Evolutionary conservation across 2,888 invertebrate genomes (phyloP), one percentile per base, ranked within the genome.

Genomic region (Melieria crassipennis): DNA sequence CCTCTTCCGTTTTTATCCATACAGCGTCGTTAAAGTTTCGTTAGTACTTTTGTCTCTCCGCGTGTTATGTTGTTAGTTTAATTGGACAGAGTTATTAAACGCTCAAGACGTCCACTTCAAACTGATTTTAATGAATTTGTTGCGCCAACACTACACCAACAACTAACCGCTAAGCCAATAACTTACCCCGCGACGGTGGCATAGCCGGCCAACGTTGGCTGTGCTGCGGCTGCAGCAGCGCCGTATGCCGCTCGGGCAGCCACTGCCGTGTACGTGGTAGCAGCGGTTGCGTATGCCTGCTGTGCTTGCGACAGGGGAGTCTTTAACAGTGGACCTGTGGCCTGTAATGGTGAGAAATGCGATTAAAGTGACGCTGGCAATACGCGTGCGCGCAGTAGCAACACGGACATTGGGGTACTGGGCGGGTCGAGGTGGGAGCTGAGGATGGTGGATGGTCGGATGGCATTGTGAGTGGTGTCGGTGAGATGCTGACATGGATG

Each of bases 231-330:
- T 75, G 91, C 92, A 74, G 94, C 93, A 74, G 93, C 93, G 79
- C 92, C 92, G 81, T 93, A 93, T 78, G 94, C 94, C 78, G 94
- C 94, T 79, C 94, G 90, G 78, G 94, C 94, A 78, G 94, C 94
- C 50, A 94, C 94, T 75, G 94, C 94, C 84, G 94, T 94, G 88
- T 94, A 94, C 77, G 93, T 93, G 70, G 94, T 94, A 80, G 95
- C 95, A 75, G 95, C 94, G 73, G 94, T 94, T 84, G 95, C 94
- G 84, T 95, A 94, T 81, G 93, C 93, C 90, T 95, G 94, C 89
- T 94, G 94, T 87, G 94, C 93, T 87, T 85, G 85, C 77, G 85
- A 93, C 88, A 93, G 89, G 86, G 94, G 94, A 76, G 94, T 93
- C 90, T 94, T 94, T 88, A 94, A 88, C 87, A 94, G 89, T 72